Percentiles rank a stretch among this genome's conserved stretches.
Conservation (phyloP, 30 jellyfish, hydroid and myxozoan genomes). For the Turritopsis rubra region DNA sequence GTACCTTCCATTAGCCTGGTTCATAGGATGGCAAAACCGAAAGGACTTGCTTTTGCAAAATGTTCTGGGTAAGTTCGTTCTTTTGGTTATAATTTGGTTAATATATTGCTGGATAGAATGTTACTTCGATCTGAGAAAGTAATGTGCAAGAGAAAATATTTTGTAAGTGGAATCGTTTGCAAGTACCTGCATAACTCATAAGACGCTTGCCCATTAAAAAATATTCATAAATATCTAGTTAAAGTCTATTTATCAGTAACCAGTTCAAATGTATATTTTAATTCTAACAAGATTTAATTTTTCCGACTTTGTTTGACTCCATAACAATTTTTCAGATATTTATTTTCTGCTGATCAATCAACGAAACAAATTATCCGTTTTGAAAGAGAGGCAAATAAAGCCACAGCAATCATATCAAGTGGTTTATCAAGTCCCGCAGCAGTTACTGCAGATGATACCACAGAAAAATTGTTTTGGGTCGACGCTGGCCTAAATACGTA, state of each 20-base stretch:
- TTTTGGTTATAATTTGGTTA: too few relatives aligned
- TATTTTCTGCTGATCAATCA: not conserved
- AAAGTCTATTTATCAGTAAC: too few relatives aligned
- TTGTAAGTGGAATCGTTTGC: too few relatives aligned
- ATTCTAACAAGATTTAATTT: too few relatives aligned
- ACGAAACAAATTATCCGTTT: not conserved
- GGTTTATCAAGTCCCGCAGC: not conserved
- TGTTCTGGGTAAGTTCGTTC: not conserved
- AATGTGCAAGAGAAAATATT: too few relatives aligned
- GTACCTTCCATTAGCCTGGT: not conserved
- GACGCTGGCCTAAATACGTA: too few relatives aligned
- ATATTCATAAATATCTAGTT: too few relatives aligned
- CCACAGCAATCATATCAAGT: not conserved
- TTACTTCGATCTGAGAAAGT: too few relatives aligned
- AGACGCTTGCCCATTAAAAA: too few relatives aligned
- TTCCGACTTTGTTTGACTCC: not conserved
- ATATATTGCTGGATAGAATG: too few relatives aligned
- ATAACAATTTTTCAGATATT: not conserved
- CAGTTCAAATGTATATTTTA: too few relatives aligned
- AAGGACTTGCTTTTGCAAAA: not conserved
- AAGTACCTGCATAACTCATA: too few relatives aligned
- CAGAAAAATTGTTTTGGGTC: not conserved
- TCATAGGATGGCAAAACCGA: not conserved
- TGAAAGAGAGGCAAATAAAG: not conserved
- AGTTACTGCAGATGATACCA: not conserved